Percentiles rank a stretch among this genome's conserved stretches.
These are phyloP conservation scores for Gallirallus australis DNA, from an alignment of 2,797 vertebrate genomes.

Conservation along the genomic window DNA sequence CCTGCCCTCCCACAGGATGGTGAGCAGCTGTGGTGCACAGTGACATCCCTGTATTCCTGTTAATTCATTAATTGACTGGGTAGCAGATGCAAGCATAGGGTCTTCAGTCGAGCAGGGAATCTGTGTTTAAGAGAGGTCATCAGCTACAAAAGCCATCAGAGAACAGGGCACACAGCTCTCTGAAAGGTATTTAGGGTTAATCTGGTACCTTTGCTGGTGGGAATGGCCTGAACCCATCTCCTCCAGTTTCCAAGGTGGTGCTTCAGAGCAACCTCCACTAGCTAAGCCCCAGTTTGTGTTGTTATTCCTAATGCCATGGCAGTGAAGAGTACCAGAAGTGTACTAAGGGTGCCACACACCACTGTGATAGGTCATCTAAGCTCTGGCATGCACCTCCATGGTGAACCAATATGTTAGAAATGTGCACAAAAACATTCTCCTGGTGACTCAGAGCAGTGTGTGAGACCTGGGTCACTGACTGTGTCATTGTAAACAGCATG, in stretches of 20 bases:
- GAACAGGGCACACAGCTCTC: neutral
- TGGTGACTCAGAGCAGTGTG: neutral
- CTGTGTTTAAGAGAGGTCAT: neutral
- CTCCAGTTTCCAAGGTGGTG: neutral
- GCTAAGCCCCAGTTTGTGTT: neutral
- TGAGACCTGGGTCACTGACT: neutral
- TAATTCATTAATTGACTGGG: neutral
- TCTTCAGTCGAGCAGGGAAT: neutral
- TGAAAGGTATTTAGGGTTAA: neutral
- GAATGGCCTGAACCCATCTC: neutral
- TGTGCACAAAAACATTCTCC: fast-evolving
- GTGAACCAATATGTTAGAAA: neutral
- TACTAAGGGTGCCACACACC: neutral
- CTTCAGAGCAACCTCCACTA: neutral
- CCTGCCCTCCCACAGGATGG: neutral
- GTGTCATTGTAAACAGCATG: neutral
- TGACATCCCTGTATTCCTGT: neutral
- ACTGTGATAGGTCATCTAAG: neutral
- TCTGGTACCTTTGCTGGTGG: neutral
- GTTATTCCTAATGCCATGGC: neutral
- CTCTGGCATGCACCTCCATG: neutral
- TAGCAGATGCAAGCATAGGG: neutral
- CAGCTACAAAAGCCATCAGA: neutral
- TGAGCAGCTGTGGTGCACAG: neutral
- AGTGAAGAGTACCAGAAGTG: neutral